Conservation (phyloP, 2,888 invertebrate genomes). For the Therioaphis trifolii region DNA sequence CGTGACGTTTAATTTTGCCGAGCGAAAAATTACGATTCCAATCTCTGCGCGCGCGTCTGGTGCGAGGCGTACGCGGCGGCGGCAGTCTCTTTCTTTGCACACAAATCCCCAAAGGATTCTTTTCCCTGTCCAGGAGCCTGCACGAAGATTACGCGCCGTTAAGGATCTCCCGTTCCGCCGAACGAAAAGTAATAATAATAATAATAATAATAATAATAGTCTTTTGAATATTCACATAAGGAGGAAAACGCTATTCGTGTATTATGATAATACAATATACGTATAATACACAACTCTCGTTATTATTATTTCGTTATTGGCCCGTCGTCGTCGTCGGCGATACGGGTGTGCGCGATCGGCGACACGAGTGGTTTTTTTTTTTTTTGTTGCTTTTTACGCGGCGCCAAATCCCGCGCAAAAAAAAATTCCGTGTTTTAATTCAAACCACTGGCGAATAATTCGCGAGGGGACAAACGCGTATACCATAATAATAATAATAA, state of each 20-base stretch:
- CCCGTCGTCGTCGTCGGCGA: slow-evolving; percentile 29
- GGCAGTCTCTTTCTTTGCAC: neutral
- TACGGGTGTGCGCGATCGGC: neutral
- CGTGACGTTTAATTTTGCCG: slow-evolving; percentile 56
- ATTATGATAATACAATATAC: neutral
- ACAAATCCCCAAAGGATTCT: slow-evolving; percentile 48
- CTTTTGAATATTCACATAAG: slow-evolving; percentile 59
- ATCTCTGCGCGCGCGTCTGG: neutral
- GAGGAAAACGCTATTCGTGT: neutral
- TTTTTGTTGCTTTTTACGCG: neutral
- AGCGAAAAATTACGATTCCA: slow-evolving; percentile 58
- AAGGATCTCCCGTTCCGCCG: neutral
- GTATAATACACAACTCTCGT: slow-evolving; percentile 11
- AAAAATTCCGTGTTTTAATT: neutral
- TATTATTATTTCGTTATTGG: slow-evolving; percentile 18
- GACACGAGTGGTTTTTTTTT: neutral
- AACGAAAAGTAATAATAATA: slow-evolving; percentile 13
- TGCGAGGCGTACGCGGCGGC: neutral
- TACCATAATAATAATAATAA: too few species aligned
- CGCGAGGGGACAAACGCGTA: neutral
- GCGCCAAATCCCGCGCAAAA: neutral
- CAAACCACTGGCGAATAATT: neutral
- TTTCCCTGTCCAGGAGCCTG: neutral
- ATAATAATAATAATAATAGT: slow-evolving; percentile 26
- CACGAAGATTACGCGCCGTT: slow-evolving; percentile 29